These are phyloP conservation scores for Aphelocoma californica DNA, from an alignment of 2,797 vertebrate species.

Conservation along the genomic window DNA sequence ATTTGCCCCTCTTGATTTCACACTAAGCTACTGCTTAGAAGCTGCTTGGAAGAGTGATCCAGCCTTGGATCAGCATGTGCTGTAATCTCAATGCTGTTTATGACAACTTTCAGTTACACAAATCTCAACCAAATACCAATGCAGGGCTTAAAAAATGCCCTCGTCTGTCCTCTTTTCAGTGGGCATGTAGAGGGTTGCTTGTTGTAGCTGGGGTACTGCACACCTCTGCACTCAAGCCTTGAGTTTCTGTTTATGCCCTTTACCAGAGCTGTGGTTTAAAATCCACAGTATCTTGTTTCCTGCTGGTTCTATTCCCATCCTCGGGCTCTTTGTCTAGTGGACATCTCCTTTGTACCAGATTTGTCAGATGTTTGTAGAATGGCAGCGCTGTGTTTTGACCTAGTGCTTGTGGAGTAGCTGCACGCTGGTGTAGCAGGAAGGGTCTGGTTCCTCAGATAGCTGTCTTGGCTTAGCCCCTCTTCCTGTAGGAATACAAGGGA, in stretches of 20 bases:
- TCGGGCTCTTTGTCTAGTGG: neutral
- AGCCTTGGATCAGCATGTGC: neutral
- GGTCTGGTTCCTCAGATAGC: conserved; percentile 68
- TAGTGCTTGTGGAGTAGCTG: neutral
- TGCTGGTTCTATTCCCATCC: neutral
- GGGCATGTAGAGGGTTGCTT: neutral
- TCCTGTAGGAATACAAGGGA: conserved; percentile 36
- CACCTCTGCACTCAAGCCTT: neutral
- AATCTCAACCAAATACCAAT: neutral
- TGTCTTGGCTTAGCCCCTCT: conserved; percentile 38
- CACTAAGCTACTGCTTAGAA: neutral
- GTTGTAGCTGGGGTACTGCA: neutral
- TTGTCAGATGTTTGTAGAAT: neutral
- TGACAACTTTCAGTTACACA: neutral
- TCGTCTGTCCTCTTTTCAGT: neutral
- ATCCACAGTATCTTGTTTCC: neutral
- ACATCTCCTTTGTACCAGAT: neutral
- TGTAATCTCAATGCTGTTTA: neutral
- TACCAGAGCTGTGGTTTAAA: neutral
- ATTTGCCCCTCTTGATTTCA: neutral
- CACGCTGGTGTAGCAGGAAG: conserved; percentile 39
- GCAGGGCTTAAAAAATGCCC: neutral
- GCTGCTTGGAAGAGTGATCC: neutral
- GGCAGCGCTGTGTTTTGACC: neutral
- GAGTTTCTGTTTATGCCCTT: neutral